Percentiles rank a stretch among this genome's conserved stretches.
These are phyloP conservation scores for Papilio polyxenes DNA, from an alignment of 1,140 invertebrate genomes.

Conservation along the genomic window DNA sequence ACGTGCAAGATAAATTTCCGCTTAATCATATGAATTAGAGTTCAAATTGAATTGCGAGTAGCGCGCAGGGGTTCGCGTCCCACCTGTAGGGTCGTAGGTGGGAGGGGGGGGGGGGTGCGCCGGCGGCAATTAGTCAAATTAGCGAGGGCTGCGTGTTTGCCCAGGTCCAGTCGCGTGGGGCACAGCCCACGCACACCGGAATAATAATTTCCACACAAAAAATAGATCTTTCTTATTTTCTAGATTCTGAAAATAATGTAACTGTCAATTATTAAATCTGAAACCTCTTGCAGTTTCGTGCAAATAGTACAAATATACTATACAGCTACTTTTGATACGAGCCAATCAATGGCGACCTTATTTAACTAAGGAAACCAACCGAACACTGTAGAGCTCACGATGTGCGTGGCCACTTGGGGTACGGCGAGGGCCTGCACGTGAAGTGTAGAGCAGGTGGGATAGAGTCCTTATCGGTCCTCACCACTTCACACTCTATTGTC, in stretches of 20 bases:
- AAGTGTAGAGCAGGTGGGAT: not conserved
- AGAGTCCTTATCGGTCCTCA: not conserved
- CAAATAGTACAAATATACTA: not conserved
- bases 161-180: not conserved
- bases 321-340: not conserved
- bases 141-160: conserved; percentile 51
- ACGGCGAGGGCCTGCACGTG: not conserved
- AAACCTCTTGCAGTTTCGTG: not conserved
- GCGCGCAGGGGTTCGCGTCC: not conserved
- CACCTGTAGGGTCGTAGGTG: conserved; percentile 35
- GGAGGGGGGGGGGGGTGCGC: conserved; percentile 48
- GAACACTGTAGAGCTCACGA: not conserved
- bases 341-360: not conserved
- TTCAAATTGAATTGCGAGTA: conserved; percentile 19
- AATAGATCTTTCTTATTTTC: not conserved
- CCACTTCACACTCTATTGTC: not conserved
- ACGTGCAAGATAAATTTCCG: not conserved
- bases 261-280: not conserved
- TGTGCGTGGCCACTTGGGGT: not conserved
- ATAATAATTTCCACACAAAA: not conserved
- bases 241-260: not conserved
- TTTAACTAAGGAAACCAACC: not conserved
- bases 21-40: conserved; percentile 18
- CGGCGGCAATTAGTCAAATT: conserved; percentile 69
- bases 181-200: not conserved